Percentiles rank a stretch among this genome's conserved stretches.
Evolutionary conservation across 2,113 vertebrate genomes (phyloP).

Genomic region (Danionella cerebrum): DNA sequence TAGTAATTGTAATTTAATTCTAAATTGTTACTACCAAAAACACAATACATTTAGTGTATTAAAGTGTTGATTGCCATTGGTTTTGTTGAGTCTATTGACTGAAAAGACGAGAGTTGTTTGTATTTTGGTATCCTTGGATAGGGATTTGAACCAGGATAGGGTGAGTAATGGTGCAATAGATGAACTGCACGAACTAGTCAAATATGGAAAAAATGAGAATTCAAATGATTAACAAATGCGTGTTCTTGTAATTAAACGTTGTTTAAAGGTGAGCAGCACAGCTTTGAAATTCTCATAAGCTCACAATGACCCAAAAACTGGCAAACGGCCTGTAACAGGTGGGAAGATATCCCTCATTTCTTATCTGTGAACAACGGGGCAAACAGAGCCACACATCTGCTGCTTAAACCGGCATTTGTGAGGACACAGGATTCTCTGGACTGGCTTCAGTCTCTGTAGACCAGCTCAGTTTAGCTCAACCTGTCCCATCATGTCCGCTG

Average conservation of each 20-base stretch:
- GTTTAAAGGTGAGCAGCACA: background rate
- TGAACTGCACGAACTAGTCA: background rate
- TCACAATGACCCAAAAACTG: conserved; percentile 9
- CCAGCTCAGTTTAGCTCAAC: conserved; percentile 25
- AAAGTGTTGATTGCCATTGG: too few relatives aligned
- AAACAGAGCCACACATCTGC: conserved; percentile 60
- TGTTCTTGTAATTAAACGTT: background rate
- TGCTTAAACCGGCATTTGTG: conserved; percentile 54
- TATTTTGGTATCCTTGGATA: too few relatives aligned
- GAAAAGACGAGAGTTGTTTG: too few relatives aligned
- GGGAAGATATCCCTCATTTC: conserved; percentile 46
- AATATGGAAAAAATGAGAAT: background rate
- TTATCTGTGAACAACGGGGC: conserved; percentile 47
- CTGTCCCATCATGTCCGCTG: conserved; percentile 22
- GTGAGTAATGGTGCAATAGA: too few relatives aligned
- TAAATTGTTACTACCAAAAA: too few relatives aligned
- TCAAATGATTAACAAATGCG: background rate
- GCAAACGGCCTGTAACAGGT: conserved; percentile 55
- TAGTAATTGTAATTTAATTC: too few relatives aligned
- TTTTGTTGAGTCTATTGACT: too few relatives aligned
- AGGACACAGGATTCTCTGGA: conserved; percentile 52
- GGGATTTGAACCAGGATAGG: too few relatives aligned
- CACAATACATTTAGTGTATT: too few relatives aligned
- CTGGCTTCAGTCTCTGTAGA: conserved; percentile 13
- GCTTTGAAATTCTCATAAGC: background rate